phyloP scores from a whole-genome alignment of 2,113 vertebrate species.

The Stictonetta naevosa region DNA sequence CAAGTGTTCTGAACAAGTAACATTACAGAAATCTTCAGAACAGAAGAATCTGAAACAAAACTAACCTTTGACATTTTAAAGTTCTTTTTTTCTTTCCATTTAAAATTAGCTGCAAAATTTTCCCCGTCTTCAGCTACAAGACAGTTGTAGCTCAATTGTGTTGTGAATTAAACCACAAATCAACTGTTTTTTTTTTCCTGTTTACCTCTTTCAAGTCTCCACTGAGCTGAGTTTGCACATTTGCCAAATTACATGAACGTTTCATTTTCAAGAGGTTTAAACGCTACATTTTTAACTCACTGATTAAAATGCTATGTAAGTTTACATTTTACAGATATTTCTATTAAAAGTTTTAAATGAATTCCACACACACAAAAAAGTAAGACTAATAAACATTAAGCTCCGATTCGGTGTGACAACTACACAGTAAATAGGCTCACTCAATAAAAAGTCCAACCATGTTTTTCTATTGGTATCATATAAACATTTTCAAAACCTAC shows the following conservation, averaged over 20 bases:
- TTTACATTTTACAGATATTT: neutral
- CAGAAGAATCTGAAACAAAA: neutral
- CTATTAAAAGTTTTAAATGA: neutral
- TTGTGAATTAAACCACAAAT: neutral
- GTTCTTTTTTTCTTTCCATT: neutral
- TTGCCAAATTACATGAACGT: neutral
- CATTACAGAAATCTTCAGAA: neutral
- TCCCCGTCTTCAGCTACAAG: neutral
- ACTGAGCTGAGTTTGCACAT: neutral
- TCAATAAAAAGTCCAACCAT: neutral
- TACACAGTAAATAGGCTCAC: neutral
- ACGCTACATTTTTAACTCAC: neutral
- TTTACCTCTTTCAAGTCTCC: neutral
- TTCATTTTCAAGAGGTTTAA: neutral
- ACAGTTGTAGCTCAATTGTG: neutral
- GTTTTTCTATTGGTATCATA: neutral
- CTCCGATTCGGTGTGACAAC: neutral
- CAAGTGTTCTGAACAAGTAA: neutral
- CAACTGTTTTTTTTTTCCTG: neutral
- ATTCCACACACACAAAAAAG: neutral
- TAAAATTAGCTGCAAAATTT: neutral
- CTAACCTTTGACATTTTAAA: neutral
- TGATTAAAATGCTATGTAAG: neutral
- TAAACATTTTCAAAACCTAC: neutral
- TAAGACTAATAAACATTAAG: neutral